Conservation (phyloP, 64 coral and sea anemone species). For the Trachythela sp. region DNA sequence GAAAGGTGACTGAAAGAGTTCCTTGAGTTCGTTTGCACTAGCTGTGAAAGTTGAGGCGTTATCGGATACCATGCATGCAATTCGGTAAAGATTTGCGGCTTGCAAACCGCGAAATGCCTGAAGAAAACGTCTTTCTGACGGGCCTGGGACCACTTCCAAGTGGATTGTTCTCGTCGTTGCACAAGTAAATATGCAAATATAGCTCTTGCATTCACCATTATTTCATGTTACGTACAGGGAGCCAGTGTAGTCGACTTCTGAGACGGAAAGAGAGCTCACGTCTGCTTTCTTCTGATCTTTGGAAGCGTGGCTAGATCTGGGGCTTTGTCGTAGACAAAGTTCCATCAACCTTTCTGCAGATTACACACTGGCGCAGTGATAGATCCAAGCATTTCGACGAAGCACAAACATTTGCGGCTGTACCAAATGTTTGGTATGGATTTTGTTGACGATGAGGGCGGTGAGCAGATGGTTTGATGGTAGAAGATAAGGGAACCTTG, state of each 20-base stretch:
- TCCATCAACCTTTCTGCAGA: not conserved
- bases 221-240: not conserved
- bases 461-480: slow-evolving; percentile 41
- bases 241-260: not conserved
- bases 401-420: slow-evolving; percentile 40
- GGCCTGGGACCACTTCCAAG: not conserved
- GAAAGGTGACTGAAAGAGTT: not conserved
- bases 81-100: not conserved
- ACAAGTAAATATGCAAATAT: slow-evolving; percentile 36
- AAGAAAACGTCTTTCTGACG: not conserved
- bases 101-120: not conserved
- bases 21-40: not conserved
- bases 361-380: not conserved
- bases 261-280: not conserved
- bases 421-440: slow-evolving; percentile 43
- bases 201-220: not conserved
- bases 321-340: not conserved
- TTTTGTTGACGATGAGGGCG: slow-evolving; percentile 24
- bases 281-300: not conserved
- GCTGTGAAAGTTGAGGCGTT: not conserved
- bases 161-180: slow-evolving; percentile 12
- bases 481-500: slow-evolving; percentile 45
- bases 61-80: not conserved
- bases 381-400: not conserved
- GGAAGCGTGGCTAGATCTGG: not conserved